Evolutionary conservation across 2,888 invertebrate species (phyloP).

Genomic region (Mantis religiosa): DNA sequence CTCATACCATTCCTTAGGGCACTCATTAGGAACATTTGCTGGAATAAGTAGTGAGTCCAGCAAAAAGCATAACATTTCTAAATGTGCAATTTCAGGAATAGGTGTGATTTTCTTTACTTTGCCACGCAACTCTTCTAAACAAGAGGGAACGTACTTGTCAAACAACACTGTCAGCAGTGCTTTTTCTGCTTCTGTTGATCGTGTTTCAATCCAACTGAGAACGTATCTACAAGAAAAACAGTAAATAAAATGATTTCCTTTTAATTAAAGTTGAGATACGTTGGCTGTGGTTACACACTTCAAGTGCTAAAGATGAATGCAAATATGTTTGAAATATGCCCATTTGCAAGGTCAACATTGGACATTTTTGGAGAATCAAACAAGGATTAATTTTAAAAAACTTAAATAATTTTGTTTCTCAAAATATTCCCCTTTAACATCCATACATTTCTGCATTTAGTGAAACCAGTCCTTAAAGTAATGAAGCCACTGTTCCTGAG

Average conservation of each 20-base stretch:
- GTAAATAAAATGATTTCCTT: neutral
- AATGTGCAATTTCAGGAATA: constrained; percentile 82
- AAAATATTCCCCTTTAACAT: no score
- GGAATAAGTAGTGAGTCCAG: constrained; percentile 80
- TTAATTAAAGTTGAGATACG: no score
- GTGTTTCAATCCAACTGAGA: constrained; percentile 81
- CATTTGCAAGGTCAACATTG: no score
- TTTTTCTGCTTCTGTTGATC: constrained; percentile 66
- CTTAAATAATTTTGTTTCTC: no score
- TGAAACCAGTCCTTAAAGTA: no score
- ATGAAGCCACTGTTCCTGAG: no score
- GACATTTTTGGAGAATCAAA: no score
- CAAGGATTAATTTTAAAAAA: no score
- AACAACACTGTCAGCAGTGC: constrained; percentile 77
- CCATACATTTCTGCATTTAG: no score
- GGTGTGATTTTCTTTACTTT: constrained; percentile 88
- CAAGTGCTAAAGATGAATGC: no score
- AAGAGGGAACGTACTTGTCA: constrained; percentile 86
- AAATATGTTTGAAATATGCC: no score
- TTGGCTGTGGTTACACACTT: no score
- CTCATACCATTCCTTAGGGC: constrained; percentile 92
- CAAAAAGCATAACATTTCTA: constrained; percentile 82
- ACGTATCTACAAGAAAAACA: constrained; percentile 57
- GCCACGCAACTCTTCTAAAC: constrained; percentile 68
- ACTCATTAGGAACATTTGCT: constrained; percentile 76